These are phyloP conservation scores for Polia nebulosa DNA, from an alignment of 2,888 invertebrate genomes.

Conservation along the genomic window DNA sequence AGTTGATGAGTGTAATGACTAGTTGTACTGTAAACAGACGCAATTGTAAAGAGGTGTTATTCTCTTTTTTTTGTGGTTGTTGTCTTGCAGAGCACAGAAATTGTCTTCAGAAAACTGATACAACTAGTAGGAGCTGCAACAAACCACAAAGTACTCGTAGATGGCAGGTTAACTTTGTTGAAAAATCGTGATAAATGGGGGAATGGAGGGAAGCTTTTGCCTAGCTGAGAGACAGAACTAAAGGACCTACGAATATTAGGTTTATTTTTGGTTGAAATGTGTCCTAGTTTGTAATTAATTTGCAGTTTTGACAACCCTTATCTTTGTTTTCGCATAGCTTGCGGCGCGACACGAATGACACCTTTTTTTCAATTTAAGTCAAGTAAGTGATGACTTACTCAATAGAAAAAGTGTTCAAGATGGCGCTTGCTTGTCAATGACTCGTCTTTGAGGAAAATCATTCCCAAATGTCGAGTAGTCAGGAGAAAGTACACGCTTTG, in stretches of 20 bases:
- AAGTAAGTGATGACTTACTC: constrained; percentile 41
- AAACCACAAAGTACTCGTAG: too few relatives aligned
- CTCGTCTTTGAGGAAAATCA: constrained; percentile 54
- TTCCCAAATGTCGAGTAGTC: constrained; percentile 15
- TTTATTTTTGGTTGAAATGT: not conserved
- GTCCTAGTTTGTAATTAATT: not conserved
- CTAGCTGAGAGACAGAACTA: too few relatives aligned
- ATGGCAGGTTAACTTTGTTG: too few relatives aligned
- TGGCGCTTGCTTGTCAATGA: constrained; percentile 33
- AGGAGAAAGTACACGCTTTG: constrained; percentile 54
- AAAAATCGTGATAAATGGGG: too few relatives aligned
- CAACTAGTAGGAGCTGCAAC: too few relatives aligned
- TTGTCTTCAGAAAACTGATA: too few relatives aligned
- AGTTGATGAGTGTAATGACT: constrained; percentile 48
- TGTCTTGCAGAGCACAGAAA: too few relatives aligned
- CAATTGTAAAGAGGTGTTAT: not conserved
- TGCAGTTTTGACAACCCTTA: constrained; percentile 50
- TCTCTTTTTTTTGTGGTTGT: not conserved
- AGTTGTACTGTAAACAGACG: not conserved
- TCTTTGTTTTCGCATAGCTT: not conserved
- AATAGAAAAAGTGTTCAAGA: constrained; percentile 40
- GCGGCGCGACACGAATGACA: constrained; percentile 45
- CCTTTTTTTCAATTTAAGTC: constrained; percentile 45
- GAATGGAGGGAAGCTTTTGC: too few relatives aligned
- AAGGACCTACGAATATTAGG: too few relatives aligned